These are phyloP conservation scores for Rhynchonycteris naso DNA, from an alignment of 2,797 vertebrate species.

Conservation along the genomic window DNA sequence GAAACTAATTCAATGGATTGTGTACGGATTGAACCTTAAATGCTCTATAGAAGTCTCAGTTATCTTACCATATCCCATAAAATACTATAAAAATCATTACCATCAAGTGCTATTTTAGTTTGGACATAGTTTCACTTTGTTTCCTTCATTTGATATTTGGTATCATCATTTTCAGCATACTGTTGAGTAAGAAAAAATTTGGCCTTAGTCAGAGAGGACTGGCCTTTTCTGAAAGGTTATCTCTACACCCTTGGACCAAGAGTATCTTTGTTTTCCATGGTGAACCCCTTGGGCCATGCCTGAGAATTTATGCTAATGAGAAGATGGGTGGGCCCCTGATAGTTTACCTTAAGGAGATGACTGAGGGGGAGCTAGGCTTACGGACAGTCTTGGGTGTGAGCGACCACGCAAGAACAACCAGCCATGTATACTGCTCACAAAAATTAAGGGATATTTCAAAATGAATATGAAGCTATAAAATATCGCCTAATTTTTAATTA, in stretches of 20 bases:
- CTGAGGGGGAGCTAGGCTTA: neutral
- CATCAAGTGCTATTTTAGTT: neutral
- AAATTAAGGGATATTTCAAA: no score
- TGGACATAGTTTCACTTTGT: slow-evolving; percentile 1
- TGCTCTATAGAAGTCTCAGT: neutral
- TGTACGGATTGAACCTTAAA: neutral
- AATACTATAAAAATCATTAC: neutral
- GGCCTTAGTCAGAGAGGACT: neutral
- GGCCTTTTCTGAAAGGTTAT: neutral
- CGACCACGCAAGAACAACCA: neutral
- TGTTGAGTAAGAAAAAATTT: neutral
- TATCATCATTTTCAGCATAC: slow-evolving; percentile 11
- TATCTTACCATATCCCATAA: neutral
- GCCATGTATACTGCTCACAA: neutral
- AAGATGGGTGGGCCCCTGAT: neutral
- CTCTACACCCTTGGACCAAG: neutral
- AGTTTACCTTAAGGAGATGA: neutral
- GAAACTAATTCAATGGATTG: neutral
- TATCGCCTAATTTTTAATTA: neutral
- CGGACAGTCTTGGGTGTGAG: neutral
- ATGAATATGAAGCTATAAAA: no score
- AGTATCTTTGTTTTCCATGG: neutral
- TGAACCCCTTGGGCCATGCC: neutral
- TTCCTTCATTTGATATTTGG: neutral
- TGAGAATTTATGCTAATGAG: neutral